These are phyloP conservation scores for Scortum barcoo DNA, from an alignment of 2,113 vertebrate genomes.

Conservation along the genomic window DNA sequence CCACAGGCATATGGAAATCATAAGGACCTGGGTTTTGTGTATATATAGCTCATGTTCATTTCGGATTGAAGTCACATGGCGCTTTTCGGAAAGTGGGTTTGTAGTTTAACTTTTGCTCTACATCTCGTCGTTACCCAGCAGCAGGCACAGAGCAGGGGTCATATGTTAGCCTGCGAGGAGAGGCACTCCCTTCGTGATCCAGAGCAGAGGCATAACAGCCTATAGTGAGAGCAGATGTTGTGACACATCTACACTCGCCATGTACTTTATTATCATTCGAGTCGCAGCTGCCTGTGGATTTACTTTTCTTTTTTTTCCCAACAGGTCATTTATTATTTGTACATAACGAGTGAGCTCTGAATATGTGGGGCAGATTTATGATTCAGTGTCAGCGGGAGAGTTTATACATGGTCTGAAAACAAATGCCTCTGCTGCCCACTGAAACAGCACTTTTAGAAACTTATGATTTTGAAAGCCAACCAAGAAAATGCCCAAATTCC, in stretches of 20 bases:
- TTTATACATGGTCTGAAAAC: conserved; percentile 52
- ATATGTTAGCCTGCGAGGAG: conserved; percentile 49
- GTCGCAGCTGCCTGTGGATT: conserved; percentile 58
- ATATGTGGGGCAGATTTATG: conserved; percentile 47
- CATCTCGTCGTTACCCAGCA: conserved; percentile 73
- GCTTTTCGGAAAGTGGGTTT: conserved; percentile 65
- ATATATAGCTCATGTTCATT: conserved; percentile 78
- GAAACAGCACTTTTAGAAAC: conserved; percentile 52
- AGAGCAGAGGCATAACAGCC: conserved; percentile 54
- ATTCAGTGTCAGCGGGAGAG: conserved; percentile 25
- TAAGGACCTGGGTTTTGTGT: conserved; percentile 76
- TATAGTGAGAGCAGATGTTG: conserved; percentile 64
- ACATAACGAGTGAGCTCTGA: conserved; percentile 39
- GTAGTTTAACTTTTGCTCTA: conserved; percentile 73
- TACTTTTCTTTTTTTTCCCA: conserved; percentile 54
- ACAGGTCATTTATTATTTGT: conserved; percentile 64
- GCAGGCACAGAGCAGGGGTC: conserved; percentile 70
- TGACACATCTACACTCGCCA: conserved; percentile 47
- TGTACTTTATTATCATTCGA: conserved; percentile 65
- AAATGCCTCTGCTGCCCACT: conserved; percentile 61
- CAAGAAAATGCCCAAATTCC: conserved; percentile 59
- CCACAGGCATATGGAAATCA: conserved; percentile 85
- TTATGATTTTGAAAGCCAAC: conserved; percentile 45
- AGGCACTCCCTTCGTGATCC: conserved; percentile 65
- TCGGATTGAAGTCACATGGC: conserved; percentile 80